A percentile compares a stretch with the other conserved stretches of the same genome.
Conservation (phyloP, 1,140 invertebrate species). For the Penaeus indicus region DNA sequence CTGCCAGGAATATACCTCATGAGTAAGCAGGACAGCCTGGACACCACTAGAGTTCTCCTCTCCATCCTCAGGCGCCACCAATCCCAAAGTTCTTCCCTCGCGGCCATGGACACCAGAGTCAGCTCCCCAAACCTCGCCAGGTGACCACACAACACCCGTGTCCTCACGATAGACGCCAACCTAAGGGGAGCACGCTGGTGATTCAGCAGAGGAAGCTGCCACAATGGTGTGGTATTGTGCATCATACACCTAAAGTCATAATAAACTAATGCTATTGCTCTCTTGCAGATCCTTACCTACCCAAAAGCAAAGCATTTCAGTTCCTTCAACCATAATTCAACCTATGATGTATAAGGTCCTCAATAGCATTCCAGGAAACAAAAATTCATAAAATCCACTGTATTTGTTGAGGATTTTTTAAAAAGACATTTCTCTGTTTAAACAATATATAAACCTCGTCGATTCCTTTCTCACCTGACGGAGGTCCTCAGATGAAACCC, state of each 20-base stretch:
- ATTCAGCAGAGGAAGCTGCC: no score
- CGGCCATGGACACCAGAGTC: neutral
- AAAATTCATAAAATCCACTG: no score
- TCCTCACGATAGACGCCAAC: slow-evolving; percentile 60
- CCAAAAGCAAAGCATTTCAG: no score
- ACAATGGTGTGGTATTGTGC: no score
- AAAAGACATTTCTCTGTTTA: no score
- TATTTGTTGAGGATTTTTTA: no score
- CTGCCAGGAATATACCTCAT: neutral
- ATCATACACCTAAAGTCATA: no score
- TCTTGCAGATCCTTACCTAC: no score
- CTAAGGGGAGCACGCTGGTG: neutral
- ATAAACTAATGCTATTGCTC: no score
- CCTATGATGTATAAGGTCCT: no score
- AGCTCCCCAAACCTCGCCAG: neutral
- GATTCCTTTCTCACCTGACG: slow-evolving; percentile 24
- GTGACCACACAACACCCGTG: slow-evolving; percentile 57
- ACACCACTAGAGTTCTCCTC: neutral
- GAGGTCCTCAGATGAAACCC: slow-evolving; percentile 17
- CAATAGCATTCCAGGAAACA: no score
- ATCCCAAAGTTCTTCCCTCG: slow-evolving; percentile 25
- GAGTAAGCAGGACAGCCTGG: slow-evolving; percentile 17
- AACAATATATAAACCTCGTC: neutral
- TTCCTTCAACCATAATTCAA: no score
- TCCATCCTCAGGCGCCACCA: slow-evolving; percentile 26